phyloP scores from a whole-genome alignment of 2,797 vertebrate genomes.

The Gallinago stenura region DNA sequence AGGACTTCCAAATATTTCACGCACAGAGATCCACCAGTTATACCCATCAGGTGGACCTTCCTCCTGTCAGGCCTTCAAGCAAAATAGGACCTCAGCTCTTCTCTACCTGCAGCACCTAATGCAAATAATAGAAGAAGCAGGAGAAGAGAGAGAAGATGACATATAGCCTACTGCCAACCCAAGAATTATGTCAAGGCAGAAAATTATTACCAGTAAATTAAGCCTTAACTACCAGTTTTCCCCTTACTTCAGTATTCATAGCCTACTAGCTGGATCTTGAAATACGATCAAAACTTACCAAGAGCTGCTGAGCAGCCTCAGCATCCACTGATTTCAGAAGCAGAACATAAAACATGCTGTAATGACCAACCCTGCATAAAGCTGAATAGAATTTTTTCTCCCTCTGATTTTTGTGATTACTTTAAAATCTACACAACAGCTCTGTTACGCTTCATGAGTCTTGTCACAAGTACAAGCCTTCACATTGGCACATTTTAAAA shows the following conservation, averaged over 20 bases:
- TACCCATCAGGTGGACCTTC: neutral
- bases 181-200: neutral
- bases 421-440: conserved; percentile 24
- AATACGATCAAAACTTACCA: neutral
- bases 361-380: neutral
- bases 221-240: neutral
- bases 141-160: neutral
- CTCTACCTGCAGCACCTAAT: neutral
- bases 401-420: neutral
- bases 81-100: neutral
- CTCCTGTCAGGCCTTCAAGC: neutral
- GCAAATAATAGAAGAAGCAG: neutral
- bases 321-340: neutral
- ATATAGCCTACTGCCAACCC: neutral
- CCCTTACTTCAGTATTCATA: neutral
- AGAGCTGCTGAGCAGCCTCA: neutral
- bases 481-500: conserved; percentile 60
- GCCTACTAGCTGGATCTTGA: neutral
- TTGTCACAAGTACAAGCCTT: conserved; percentile 53
- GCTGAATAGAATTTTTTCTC: neutral
- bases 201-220: neutral
- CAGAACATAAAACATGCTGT: neutral
- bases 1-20: neutral
- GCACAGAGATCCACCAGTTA: neutral
- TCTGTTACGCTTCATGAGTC: neutral